These are phyloP conservation scores for Notolabrus celidotus DNA, from an alignment of 2,797 vertebrate species.

Conservation along the genomic window DNA sequence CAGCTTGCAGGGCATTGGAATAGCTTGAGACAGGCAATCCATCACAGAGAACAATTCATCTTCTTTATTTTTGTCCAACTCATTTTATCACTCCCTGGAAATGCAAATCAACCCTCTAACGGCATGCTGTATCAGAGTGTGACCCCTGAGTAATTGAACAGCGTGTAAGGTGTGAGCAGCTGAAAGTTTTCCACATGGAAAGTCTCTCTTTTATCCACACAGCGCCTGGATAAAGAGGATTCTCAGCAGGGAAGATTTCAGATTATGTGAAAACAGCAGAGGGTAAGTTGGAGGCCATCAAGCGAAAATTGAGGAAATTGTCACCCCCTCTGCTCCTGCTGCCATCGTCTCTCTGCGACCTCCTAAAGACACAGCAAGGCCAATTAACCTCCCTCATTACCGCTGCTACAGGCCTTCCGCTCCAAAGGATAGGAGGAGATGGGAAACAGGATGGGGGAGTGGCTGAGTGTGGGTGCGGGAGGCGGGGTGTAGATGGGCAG, in stretches of 20 bases:
- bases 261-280: conserved; percentile 43
- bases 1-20: background rate
- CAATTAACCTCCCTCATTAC: conserved; percentile 70
- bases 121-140: conserved; percentile 29
- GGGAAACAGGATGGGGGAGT: conserved; percentile 56
- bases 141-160: conserved; percentile 63
- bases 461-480: conserved; percentile 23
- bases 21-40: conserved; percentile 18
- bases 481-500: conserved; percentile 38
- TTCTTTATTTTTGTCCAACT: conserved; percentile 13
- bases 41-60: conserved; percentile 29
- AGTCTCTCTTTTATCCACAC: conserved; percentile 39
- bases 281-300: conserved; percentile 37
- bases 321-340: conserved; percentile 2
- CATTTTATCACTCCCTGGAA: conserved; percentile 14
- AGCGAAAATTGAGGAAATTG: conserved; percentile 46
- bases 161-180: conserved; percentile 35
- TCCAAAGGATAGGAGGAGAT: conserved; percentile 39
- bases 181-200: conserved; percentile 57
- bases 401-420: conserved; percentile 45
- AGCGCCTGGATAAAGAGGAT: conserved; percentile 28
- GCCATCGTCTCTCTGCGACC: conserved; percentile 34
- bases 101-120: conserved; percentile 42
- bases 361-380: conserved; percentile 65
- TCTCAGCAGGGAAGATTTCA: conserved; percentile 37